Evolutionary conservation across 53 echinoderm and acorn worm genomes (phyloP).

Genomic region (Pentamera pediparva): DNA sequence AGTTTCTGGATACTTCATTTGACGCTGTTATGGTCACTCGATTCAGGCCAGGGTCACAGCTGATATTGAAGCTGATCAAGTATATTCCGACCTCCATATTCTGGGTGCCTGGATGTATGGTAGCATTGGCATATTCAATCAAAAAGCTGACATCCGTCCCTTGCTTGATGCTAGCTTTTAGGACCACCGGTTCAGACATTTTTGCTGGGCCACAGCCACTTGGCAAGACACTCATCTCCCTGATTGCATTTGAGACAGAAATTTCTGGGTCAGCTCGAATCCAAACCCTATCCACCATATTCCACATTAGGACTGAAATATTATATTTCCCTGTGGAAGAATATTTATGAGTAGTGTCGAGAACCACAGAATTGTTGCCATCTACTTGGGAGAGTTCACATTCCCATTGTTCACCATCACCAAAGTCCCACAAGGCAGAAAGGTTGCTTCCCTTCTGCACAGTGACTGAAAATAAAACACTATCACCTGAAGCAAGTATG

Average conservation of each 20-base stretch:
- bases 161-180: slow-evolving; percentile 35
- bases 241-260: slow-evolving; percentile 32
- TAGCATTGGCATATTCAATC: slow-evolving; percentile 17
- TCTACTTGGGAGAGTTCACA: too few relatives aligned
- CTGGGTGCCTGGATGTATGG: neutral
- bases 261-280: neutral
- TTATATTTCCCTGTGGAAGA: neutral
- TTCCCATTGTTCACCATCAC: too few relatives aligned
- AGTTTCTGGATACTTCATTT: slow-evolving; percentile 58
- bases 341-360: slow-evolving; percentile 2
- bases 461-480: neutral
- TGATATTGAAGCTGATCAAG: slow-evolving; percentile 20
- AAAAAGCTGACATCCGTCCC: slow-evolving; percentile 58
- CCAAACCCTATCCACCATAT: neutral
- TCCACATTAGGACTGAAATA: neutral
- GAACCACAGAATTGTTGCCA: too few relatives aligned
- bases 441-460: neutral
- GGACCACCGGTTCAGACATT: slow-evolving; percentile 26
- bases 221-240: slow-evolving; percentile 44
- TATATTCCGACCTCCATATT: slow-evolving; percentile 16
- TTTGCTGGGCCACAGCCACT: slow-evolving; percentile 41
- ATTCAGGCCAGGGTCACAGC: slow-evolving; percentile 43
- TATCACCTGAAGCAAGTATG: neutral
- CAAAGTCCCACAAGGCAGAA: slow-evolving; percentile 11
- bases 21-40: slow-evolving; percentile 53